Evolutionary conservation across 2,797 vertebrate species (phyloP).

Genomic region (Anas capensis): DNA sequence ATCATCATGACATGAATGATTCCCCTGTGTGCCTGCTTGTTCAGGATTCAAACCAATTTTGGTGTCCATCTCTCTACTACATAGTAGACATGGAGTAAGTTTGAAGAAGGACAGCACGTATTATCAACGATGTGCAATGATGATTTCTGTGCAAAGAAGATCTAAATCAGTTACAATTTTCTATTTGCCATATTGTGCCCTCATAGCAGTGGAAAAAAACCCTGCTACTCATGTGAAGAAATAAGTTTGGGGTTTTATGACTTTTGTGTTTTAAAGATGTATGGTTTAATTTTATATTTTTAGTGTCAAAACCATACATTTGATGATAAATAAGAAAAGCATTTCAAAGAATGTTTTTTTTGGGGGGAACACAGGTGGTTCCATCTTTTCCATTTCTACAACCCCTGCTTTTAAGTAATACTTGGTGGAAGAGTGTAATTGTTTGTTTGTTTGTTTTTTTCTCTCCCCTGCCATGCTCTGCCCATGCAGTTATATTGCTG

Average conservation of each 20-base stretch:
- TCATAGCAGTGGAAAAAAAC: neutral
- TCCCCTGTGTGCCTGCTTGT: fast-evolving
- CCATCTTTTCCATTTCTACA: neutral
- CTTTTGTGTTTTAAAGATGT: neutral
- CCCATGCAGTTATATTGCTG: neutral
- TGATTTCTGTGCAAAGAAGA: neutral
- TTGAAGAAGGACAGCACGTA: neutral
- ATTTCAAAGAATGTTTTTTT: neutral
- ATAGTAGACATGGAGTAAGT: neutral
- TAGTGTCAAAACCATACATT: neutral
- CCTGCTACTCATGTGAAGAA: neutral
- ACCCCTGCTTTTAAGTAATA: neutral
- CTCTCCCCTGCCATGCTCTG: neutral
- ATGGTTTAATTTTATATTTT: neutral
- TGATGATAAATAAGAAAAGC: neutral
- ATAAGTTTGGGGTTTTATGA: neutral
- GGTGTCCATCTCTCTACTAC: neutral
- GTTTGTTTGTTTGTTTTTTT: neutral
- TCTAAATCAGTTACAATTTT: neutral
- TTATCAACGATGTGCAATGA: neutral
- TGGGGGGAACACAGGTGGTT: neutral
- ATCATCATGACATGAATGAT: neutral
- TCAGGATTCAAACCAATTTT: neutral
- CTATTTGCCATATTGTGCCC: neutral
- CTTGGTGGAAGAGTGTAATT: neutral